Conservation (phyloP, 2,797 vertebrate species). For the Paedocypris micromegethes region DNA sequence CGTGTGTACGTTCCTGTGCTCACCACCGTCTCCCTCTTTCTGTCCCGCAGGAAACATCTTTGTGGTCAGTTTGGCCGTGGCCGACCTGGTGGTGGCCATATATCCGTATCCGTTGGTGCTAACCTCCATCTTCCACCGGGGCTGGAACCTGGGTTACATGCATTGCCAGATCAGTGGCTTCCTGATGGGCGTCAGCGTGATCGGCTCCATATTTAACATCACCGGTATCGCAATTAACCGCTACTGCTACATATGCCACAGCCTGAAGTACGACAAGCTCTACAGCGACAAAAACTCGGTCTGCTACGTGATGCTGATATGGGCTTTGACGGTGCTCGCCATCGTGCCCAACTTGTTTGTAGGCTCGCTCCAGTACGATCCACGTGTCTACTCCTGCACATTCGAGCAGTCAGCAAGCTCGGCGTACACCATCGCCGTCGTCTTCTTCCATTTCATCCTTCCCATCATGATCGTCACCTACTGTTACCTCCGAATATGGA, state of each 20-base stretch:
- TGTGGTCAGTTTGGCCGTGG: conserved; percentile 91
- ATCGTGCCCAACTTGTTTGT: conserved; percentile 88
- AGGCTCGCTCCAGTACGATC: conserved; percentile 88
- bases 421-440: conserved; percentile 85
- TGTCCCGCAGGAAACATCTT: conserved; percentile 85
- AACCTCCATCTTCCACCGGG: conserved; percentile 85
- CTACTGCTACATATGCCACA: conserved; percentile 97
- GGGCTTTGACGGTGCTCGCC: conserved; percentile 84
- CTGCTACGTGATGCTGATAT: conserved; percentile 86
- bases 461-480: conserved; percentile 77
- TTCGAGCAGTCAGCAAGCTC: conserved; percentile 87
- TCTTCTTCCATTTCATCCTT: conserved; percentile 86
- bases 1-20: background rate
- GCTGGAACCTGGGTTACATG: conserved; percentile 86
- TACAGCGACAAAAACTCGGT: conserved; percentile 89
- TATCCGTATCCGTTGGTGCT: conserved; percentile 94
- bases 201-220: conserved; percentile 96
- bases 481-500: conserved; percentile 81
- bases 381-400: conserved; percentile 89
- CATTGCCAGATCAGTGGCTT: conserved; percentile 96
- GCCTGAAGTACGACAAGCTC: conserved; percentile 86
- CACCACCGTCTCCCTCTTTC: background rate
- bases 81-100: conserved; percentile 91
- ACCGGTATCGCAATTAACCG: conserved; percentile 94
- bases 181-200: conserved; percentile 92